Conservation (phyloP, 1,140 invertebrate species). For the Trachymyrmex cornetzi region DNA sequence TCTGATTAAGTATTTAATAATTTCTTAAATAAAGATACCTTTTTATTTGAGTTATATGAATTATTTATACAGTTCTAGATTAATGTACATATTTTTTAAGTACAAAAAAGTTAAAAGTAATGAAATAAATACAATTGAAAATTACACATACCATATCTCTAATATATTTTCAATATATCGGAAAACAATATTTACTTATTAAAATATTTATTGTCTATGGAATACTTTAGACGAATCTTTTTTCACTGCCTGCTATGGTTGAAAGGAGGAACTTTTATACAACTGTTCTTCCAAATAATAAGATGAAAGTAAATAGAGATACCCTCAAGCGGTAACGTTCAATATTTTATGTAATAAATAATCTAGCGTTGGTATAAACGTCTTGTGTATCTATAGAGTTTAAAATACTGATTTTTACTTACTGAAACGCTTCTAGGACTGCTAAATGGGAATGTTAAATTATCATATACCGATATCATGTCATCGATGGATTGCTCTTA, state of each 20-base stretch:
- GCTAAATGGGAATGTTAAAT: neutral
- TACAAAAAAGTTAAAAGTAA: neutral
- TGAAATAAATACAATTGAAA: neutral
- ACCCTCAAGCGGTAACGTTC: neutral
- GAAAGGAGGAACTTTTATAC: neutral
- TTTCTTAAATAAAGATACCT: neutral
- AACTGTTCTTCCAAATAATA: neutral
- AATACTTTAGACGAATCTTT: neutral
- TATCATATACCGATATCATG: neutral
- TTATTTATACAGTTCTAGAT: neutral
- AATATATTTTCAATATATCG: neutral
- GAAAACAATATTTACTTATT: neutral
- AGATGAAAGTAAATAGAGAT: neutral
- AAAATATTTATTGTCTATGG: neutral
- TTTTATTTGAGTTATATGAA: neutral
- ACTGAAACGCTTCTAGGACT: neutral
- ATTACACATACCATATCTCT: neutral
- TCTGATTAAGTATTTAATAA: neutral
- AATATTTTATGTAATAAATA: neutral
- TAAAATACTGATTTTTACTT: constrained; percentile 11
- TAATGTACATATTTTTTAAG: neutral
- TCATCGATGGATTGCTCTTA: neutral
- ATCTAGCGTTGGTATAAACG: neutral
- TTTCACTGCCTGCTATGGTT: neutral
- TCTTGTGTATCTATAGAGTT: constrained; percentile 1